phyloP scores from a whole-genome alignment of 2,113 vertebrate species.

The Monopterus albus region DNA sequence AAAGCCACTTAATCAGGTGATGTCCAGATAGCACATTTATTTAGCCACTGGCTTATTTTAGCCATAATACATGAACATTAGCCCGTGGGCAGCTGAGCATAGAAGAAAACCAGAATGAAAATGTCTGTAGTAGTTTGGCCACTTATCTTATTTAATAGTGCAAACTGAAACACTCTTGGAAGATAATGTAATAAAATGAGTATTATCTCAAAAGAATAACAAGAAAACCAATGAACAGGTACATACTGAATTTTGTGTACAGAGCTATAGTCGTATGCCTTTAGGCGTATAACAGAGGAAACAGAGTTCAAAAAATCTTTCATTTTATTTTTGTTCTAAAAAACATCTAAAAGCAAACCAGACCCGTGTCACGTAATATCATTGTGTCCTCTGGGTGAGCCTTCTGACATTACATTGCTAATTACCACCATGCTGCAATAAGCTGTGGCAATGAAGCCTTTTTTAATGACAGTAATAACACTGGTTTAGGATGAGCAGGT shows the following conservation, averaged over 20 bases:
- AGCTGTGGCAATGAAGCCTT: constrained; percentile 41
- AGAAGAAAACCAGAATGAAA: too few species aligned
- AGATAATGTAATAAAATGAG: neutral
- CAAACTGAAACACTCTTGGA: too few species aligned
- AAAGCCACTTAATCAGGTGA: neutral
- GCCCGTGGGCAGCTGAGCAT: too few species aligned
- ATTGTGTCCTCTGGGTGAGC: constrained; percentile 31
- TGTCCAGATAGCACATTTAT: neutral
- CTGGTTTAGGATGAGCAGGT: constrained; percentile 50
- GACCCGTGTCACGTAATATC: constrained; percentile 7
- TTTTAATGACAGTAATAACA: constrained; percentile 69
- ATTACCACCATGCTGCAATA: constrained; percentile 55
- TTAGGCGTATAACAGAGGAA: neutral
- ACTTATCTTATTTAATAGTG: too few species aligned
- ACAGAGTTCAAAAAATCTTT: neutral
- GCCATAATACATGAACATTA: neutral
- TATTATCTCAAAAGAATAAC: neutral
- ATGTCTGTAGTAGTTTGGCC: too few species aligned
- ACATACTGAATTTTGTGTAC: neutral
- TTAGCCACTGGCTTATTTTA: too few species aligned
- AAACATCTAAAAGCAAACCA: constrained; percentile 22
- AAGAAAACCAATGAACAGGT: neutral
- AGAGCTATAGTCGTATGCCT: neutral
- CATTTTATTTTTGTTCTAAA: neutral
- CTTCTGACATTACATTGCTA: constrained; percentile 58